phyloP scores from a whole-genome alignment of 2,888 invertebrate species.

The Drosophila gaucha region DNA sequence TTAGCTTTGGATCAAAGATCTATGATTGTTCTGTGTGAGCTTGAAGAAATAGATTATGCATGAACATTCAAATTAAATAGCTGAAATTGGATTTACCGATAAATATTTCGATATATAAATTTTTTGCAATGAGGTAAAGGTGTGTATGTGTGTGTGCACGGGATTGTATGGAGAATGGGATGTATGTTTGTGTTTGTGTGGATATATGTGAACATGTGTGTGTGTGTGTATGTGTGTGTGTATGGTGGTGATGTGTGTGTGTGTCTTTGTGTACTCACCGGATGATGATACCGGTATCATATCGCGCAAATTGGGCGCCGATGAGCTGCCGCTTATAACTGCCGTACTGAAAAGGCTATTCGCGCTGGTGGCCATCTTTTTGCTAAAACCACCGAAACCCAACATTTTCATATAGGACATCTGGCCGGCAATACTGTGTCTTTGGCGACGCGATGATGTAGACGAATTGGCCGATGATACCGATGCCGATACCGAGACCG shows the following conservation, averaged over 20 bases:
- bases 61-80: too few relatives aligned
- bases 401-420: conserved; percentile 97
- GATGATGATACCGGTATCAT: conserved; percentile 92
- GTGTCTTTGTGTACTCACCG: conserved; percentile 86
- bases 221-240: not conserved
- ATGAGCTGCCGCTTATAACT: conserved; percentile 97
- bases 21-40: too few relatives aligned
- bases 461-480: conserved; percentile 83
- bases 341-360: conserved; percentile 97
- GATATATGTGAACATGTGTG: not conserved
- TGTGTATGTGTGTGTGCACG: not conserved
- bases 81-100: too few relatives aligned
- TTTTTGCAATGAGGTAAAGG: too few relatives aligned
- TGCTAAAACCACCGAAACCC: conserved; percentile 90
- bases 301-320: conserved; percentile 95
- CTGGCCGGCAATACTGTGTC: conserved; percentile 98
- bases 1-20: too few relatives aligned
- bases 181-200: not conserved
- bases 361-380: conserved; percentile 88
- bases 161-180: not conserved
- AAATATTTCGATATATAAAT: too few relatives aligned
- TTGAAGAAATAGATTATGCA: too few relatives aligned
- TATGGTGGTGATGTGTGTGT: not conserved
- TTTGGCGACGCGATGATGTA: conserved; percentile 91
- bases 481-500: conserved; percentile 75